Evolutionary conservation across 2,888 invertebrate genomes (phyloP).

Genomic region (Melanargia galathea): DNA sequence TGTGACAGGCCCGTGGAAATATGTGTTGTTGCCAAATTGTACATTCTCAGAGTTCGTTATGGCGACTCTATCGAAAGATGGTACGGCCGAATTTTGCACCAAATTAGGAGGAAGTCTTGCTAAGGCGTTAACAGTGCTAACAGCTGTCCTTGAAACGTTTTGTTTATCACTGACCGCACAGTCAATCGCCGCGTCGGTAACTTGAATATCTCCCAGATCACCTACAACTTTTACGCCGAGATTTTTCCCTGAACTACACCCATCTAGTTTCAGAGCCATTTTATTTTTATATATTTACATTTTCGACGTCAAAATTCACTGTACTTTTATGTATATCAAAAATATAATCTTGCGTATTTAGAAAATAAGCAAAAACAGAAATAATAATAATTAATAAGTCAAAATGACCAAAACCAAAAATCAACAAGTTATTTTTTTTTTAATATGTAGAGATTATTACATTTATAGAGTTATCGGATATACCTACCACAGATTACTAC

Average conservation of each 20-base stretch:
- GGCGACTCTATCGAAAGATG: constrained; percentile 82
- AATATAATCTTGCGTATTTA: not conserved
- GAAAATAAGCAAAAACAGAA: not conserved
- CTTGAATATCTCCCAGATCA: constrained; percentile 62
- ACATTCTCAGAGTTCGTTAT: constrained; percentile 87
- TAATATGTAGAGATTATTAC: too few species aligned
- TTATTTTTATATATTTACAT: constrained; percentile 25
- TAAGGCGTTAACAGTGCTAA: constrained; percentile 46
- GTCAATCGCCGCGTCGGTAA: constrained; percentile 59
- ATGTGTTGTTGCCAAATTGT: constrained; percentile 89
- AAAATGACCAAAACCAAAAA: too few species aligned
- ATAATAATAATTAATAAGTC: too few species aligned
- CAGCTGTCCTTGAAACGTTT: constrained; percentile 43
- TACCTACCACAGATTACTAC: too few species aligned
- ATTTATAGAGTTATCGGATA: too few species aligned
- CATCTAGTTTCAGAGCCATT: constrained; percentile 37
- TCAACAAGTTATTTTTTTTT: too few species aligned
- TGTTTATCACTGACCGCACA: constrained; percentile 50
- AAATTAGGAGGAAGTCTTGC: constrained; percentile 52
- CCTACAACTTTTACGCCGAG: constrained; percentile 60
- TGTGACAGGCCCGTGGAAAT: constrained; percentile 89
- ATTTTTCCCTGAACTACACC: constrained; percentile 33
- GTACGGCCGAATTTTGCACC: constrained; percentile 49
- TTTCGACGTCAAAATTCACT: constrained; percentile 1
- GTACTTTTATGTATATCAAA: not conserved